A percentile compares a stretch with the other conserved stretches of the same genome.
Conservation (phyloP, 2,888 invertebrate genomes). For the Drosophila pseudotalamancana region DNA sequence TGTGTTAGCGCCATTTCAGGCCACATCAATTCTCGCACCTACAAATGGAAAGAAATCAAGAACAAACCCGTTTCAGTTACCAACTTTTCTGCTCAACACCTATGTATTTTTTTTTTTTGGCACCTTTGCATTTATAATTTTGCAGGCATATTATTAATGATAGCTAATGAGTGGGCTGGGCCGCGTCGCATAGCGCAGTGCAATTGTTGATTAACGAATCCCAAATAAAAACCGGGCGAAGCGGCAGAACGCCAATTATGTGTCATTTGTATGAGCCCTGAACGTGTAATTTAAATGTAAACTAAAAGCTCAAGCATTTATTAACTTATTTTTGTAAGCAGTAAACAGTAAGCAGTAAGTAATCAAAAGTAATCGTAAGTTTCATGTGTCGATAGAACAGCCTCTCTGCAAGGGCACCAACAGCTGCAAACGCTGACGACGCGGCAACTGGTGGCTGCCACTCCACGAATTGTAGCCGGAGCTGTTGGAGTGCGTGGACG, state of each 20-base stretch:
- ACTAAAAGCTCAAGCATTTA: slow-evolving; percentile 65
- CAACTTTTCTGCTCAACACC: slow-evolving; percentile 7
- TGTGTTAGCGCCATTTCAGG: slow-evolving; percentile 50
- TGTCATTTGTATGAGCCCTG: slow-evolving; percentile 62
- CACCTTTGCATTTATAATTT: slow-evolving; percentile 65
- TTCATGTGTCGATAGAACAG: slow-evolving; percentile 44
- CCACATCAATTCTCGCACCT: slow-evolving; percentile 26
- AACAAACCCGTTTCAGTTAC: slow-evolving; percentile 33
- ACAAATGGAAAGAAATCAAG: slow-evolving; percentile 35
- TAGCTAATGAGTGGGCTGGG: slow-evolving; percentile 74
- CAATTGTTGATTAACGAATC: slow-evolving; percentile 22
- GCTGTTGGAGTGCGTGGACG: slow-evolving; percentile 46
- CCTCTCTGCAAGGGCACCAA: slow-evolving; percentile 57
- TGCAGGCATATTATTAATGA: slow-evolving; percentile 64
- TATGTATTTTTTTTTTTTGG: slow-evolving; percentile 30
- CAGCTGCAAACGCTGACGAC: slow-evolving; percentile 50
- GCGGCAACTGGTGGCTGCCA: slow-evolving; percentile 26
- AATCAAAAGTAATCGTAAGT: slow-evolving; percentile 18
- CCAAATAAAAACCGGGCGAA: slow-evolving; percentile 27
- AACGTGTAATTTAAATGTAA: slow-evolving; percentile 60
- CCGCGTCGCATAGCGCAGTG: slow-evolving; percentile 17
- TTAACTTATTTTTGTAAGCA: slow-evolving; percentile 63
- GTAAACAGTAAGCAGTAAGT: slow-evolving; percentile 40
- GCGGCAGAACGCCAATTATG: slow-evolving; percentile 57
- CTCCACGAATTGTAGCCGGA: slow-evolving; percentile 49